Percentiles rank a stretch among this genome's conserved stretches.
Conservation (phyloP, 2,888 invertebrate species). For the Cynaeus angustus region DNA sequence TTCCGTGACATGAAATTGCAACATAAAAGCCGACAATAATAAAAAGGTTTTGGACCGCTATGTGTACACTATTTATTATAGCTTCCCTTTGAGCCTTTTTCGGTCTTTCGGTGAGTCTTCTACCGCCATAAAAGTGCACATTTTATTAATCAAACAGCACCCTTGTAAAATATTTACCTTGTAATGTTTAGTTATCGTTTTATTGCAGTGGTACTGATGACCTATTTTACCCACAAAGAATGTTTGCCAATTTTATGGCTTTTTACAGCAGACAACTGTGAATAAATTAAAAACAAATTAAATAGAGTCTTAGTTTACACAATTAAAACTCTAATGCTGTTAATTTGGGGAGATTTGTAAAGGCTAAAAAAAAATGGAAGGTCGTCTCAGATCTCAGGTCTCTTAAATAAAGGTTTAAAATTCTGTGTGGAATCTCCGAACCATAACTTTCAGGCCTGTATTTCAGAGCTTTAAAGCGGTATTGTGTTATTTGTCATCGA, state of each 20-base stretch:
- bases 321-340: not conserved
- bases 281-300: conserved; percentile 9
- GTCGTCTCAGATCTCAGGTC: too few species aligned
- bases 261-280: not conserved
- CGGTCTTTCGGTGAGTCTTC: conserved; percentile 4
- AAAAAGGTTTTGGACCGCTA: not conserved
- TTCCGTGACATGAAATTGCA: too few species aligned
- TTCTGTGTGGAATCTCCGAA: too few species aligned
- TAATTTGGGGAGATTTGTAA: not conserved
- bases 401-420: too few species aligned
- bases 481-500: too few species aligned
- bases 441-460: too few species aligned
- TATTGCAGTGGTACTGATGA: conserved; percentile 21
- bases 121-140: conserved; percentile 10
- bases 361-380: not conserved
- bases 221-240: conserved; percentile 10
- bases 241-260: conserved; percentile 16
- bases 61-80: not conserved
- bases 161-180: conserved; percentile 26
- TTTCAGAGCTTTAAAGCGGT: too few species aligned
- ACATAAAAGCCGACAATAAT: too few species aligned
- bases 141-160: conserved; percentile 26
- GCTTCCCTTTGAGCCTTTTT: conserved; percentile 12
- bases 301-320: not conserved
- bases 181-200: conserved; percentile 21